Conservation (phyloP, 2,113 vertebrate species). For the Gobio gobio region DNA sequence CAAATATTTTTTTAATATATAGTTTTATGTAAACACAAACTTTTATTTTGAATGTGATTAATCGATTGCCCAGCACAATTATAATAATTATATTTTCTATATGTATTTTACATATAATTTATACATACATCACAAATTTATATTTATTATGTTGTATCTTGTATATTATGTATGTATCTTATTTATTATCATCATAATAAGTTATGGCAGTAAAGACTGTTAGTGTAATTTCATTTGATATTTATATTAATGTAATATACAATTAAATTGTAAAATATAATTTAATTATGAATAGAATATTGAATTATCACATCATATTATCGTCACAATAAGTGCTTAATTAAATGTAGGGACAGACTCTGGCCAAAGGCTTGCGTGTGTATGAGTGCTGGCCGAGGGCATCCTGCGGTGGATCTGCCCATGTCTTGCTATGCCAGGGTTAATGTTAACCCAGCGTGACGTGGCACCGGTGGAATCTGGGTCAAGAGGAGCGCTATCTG, state of each 20-base stretch:
- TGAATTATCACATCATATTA: neutral
- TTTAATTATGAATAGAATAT: no score
- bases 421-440: conserved; percentile 65
- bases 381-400: conserved; percentile 7
- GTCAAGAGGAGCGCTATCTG: conserved; percentile 71
- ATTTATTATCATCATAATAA: neutral
- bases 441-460: conserved; percentile 72
- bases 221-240: neutral
- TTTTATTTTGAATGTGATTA: no score
- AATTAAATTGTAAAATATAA: neutral
- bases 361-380: neutral
- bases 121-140: neutral
- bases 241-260: neutral
- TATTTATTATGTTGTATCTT: neutral
- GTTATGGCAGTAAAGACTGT: neutral
- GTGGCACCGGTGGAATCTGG: conserved; percentile 72
- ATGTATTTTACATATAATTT: neutral
- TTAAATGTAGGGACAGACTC: neutral
- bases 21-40: no score
- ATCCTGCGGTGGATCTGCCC: conserved; percentile 56
- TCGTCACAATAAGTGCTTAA: neutral
- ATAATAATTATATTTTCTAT: no score
- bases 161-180: no score
- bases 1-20: no score
- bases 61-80: no score